These are phyloP conservation scores for Edolisoma coerulescens DNA, from an alignment of 2,113 vertebrate genomes.

Conservation along the genomic window DNA sequence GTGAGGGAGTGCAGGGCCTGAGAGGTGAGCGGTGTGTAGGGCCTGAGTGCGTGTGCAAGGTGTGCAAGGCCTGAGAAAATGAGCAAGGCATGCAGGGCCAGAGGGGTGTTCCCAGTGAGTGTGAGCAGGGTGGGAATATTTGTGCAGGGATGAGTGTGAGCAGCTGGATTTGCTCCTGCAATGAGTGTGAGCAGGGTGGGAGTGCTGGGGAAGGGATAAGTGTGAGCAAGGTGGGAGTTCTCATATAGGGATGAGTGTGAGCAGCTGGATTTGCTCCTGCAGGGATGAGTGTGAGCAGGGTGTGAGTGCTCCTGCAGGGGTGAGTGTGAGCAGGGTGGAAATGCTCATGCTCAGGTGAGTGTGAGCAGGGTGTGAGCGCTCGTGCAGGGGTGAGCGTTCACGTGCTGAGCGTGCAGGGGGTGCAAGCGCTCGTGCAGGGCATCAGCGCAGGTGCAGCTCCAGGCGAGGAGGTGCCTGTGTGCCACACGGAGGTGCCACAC, in stretches of 20 bases:
- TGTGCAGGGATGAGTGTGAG: fast-evolving
- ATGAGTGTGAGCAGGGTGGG: too few relatives aligned
- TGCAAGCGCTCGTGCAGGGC: background rate
- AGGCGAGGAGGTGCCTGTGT: fast-evolving
- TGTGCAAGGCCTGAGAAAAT: background rate
- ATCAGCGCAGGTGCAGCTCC: background rate
- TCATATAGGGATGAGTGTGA: background rate
- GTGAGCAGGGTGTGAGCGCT: background rate
- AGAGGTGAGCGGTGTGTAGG: too few relatives aligned
- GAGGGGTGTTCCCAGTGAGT: background rate
- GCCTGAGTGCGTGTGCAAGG: too few relatives aligned
- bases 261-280: too few relatives aligned
- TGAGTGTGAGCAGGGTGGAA: background rate
- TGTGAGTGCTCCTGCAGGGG: too few relatives aligned
- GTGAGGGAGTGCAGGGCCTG: background rate
- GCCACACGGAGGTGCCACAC: too few relatives aligned
- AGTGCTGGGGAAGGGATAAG: too few relatives aligned
- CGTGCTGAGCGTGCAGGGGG: fast-evolving
- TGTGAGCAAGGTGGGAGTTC: background rate
- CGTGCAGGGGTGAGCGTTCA: background rate
- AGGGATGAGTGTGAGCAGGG: background rate
- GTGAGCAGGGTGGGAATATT: background rate
- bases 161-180: background rate
- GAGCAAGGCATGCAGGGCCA: background rate
- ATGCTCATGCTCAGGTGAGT: fast-evolving